Conservation (phyloP, 1,140 invertebrate genomes). For the Drosophila oshimai region DNA sequence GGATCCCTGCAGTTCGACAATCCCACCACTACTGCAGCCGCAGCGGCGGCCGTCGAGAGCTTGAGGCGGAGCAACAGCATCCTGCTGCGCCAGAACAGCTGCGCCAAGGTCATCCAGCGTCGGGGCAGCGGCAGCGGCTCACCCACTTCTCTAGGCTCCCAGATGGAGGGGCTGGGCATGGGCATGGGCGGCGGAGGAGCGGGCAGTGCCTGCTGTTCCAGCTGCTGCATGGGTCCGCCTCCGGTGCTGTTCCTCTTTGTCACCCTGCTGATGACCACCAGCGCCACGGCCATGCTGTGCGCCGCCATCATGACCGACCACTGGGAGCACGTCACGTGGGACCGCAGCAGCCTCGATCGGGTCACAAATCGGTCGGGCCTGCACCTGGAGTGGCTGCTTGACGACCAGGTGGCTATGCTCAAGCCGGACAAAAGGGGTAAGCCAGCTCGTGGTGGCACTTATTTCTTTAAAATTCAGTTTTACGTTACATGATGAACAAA, state of each 20-base stretch:
- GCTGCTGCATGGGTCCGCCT: conserved; percentile 76
- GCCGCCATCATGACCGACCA: conserved; percentile 92
- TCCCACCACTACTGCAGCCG: conserved; percentile 70
- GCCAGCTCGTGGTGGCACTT: too few relatives aligned
- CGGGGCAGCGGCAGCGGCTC: conserved; percentile 62
- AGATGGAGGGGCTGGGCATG: conserved; percentile 74
- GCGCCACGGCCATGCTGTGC: conserved; percentile 90
- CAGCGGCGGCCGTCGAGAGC: conserved; percentile 74
- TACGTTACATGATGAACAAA: too few relatives aligned
- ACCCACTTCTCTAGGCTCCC: conserved; percentile 71
- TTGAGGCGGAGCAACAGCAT: conserved; percentile 77
- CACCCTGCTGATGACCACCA: conserved; percentile 84
- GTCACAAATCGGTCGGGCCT: conserved; percentile 84
- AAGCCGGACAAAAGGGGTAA: conserved; percentile 79
- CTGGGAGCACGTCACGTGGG: conserved; percentile 92
- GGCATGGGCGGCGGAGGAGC: conserved; percentile 50
- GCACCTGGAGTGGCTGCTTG: conserved; percentile 86
- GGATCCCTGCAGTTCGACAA: conserved; percentile 76
- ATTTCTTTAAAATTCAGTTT: too few relatives aligned
- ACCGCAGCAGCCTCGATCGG: conserved; percentile 84
- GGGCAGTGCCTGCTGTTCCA: conserved; percentile 68
- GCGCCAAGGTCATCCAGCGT: conserved; percentile 73
- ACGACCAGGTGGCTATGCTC: conserved; percentile 85
- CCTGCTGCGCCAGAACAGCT: conserved; percentile 74
- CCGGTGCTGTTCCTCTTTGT: conserved; percentile 79